Evolutionary conservation across 2,113 vertebrate genomes (phyloP), one percentile per base, ranked within the genome.

Genomic region (Hemicordylus capensis): DNA sequence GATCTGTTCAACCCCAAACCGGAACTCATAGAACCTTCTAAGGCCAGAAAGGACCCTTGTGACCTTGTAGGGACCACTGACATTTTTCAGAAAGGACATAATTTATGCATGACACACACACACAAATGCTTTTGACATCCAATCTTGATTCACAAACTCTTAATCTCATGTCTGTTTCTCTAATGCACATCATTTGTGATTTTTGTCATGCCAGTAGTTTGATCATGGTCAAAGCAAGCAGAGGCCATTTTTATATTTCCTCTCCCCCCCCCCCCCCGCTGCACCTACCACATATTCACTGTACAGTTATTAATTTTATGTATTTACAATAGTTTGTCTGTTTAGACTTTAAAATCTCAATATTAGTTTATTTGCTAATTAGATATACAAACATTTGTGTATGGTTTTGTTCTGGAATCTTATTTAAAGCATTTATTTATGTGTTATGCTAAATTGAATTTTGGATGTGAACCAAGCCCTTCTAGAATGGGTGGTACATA

Each of bases 11-110:
- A n/a, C n/a, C n/a, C n/a, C 61, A 11, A 51, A 20, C 44, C n/a
- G n/a, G n/a, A n/a, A n/a, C n/a, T n/a, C n/a, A n/a, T n/a, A 11
- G 83, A 64, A 28, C n/a, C 34, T 89, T 85, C 39, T 76, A 70
- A 59, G 69, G 67, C 59, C 31, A 1, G 1, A 4, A 72, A 39
- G 14, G 69, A 75, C 10, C 7, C 85, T 19, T 15, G 8, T 58
- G 63, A 75, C 9, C 15, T 76, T 76, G 69, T 54, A 0, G 34
- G 9, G 20, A 73, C 72, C n/a, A n/a, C n/a, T n/a, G n/a, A n/a
- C 37, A 4, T 51, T 34, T 15, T 87, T 37, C 37, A 84, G 79
- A 0, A 67, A 46, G 37, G 1, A 12, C 37, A 46, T 73, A 73
- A 73, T 44, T 73, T 73, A 73, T 73, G 39, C n/a, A 44, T 44